phyloP scores from a whole-genome alignment of 2,888 invertebrate genomes.

The Temnothorax rugatulus region DNA sequence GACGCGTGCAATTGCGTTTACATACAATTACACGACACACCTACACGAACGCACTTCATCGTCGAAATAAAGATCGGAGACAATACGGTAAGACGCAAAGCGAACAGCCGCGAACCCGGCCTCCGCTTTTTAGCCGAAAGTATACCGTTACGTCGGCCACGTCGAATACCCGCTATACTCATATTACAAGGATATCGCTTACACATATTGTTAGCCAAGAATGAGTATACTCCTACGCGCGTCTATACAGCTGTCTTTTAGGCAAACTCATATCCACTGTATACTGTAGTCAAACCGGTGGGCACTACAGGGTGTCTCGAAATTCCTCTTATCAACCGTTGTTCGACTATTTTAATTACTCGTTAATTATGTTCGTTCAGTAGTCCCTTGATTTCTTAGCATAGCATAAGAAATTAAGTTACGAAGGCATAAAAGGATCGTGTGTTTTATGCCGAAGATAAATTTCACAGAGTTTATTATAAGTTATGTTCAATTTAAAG shows the following conservation, averaged over 20 bases:
- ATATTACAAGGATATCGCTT: slow-evolving; percentile 26
- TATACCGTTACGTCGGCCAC: neutral
- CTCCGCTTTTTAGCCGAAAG: slow-evolving; percentile 1
- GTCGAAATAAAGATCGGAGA: neutral
- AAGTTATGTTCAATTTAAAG: neutral
- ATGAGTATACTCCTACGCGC: slow-evolving; percentile 18
- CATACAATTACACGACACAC: neutral
- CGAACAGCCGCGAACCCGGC: slow-evolving; percentile 28
- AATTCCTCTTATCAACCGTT: neutral
- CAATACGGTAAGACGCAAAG: neutral
- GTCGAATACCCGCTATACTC: slow-evolving; percentile 21
- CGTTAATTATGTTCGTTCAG: neutral
- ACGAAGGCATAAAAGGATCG: no score
- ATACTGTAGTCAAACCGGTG: slow-evolving; percentile 14
- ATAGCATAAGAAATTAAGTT: neutral
- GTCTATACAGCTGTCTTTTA: slow-evolving; percentile 16
- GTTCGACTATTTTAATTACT: neutral
- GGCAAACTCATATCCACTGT: slow-evolving; percentile 13
- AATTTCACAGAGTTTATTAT: neutral
- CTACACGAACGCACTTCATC: neutral
- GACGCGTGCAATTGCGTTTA: slow-evolving; percentile 16
- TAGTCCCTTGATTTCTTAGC: neutral
- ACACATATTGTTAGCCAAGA: slow-evolving; percentile 19
- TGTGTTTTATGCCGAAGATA: neutral
- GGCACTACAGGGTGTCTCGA: slow-evolving; percentile 20